Base-by-base conservation (phyloP, 92 coral and sea anemone genomes). In the Bergia puertoricense region DNA sequence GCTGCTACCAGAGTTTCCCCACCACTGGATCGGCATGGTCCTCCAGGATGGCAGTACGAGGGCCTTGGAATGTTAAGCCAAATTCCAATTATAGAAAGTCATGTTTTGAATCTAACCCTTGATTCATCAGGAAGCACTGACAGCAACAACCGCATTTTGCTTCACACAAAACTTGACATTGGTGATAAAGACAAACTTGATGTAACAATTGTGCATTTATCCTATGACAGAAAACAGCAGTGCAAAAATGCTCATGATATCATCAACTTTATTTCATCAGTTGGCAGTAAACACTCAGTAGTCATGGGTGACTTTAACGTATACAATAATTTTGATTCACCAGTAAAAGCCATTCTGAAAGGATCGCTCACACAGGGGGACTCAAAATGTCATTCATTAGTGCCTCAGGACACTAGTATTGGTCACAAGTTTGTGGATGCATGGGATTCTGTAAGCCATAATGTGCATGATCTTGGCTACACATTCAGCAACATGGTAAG, bases 401-500 rank as follows among this genome's bases (percentile, higher is more conserved):
- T 88, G 2, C 91, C 95, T 2, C 92, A 91, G n/a, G 95, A 86
- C 54, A 65, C 92, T 3, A 89, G 90, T 10, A 88, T 81, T 79
- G 96, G 94, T 6, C 93, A 91, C 89, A 98, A 94, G 22, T 97
- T 96, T 92, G 95, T 92, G 20, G 99, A 97, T 88, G 94, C 98
- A 8, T 97, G 98, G 99, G 83, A 77, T 18, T 66, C 78, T 2
- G 88, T 90, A 43, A 85, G 88, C 45, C 92, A 74, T 37, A 77
- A 86, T 67, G 37, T 48, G 8, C 45, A 20, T n/a, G 37, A 65
- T 39, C 68, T 40, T 41, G 99, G 99, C 22, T 93, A 92, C 59
- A 97, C 99, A 54, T 97, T 97, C 91, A 97, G 99, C 59, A 97
- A 97, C 84, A 97, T 97, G 99, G 99, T 97, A 86, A 43, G 98